These are phyloP conservation scores for Cladopsammia gracilis DNA, from an alignment of 64 coral and sea anemone genomes.

Conservation along the genomic window DNA sequence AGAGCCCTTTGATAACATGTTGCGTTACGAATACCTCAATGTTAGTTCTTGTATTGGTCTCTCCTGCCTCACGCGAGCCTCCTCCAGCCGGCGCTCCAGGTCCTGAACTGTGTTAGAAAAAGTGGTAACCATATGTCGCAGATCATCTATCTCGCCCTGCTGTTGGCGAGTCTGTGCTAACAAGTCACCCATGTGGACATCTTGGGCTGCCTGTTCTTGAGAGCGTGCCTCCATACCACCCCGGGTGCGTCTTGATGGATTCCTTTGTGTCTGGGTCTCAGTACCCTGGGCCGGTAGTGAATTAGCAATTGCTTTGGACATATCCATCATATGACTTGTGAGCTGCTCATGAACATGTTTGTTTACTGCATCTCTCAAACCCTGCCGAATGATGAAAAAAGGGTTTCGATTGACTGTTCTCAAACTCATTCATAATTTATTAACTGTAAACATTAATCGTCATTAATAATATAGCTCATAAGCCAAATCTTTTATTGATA, in stretches of 20 bases:
- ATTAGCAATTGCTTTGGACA: background rate
- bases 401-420: too few relatives aligned
- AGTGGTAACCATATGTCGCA: background rate
- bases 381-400: background rate
- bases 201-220: constrained; percentile 28
- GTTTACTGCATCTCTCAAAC: background rate
- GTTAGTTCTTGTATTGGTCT: constrained; percentile 19
- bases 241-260: background rate
- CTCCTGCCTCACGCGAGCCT: background rate
- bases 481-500: too few relatives aligned
- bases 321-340: background rate
- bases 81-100: background rate
- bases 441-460: too few relatives aligned
- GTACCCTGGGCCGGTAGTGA: background rate
- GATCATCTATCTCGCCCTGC: background rate
- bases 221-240: background rate
- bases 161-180: background rate
- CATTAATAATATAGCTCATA: too few relatives aligned
- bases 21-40: background rate
- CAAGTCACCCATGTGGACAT: background rate
- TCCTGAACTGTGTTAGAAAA: background rate
- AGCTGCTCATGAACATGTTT: background rate
- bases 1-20: too few relatives aligned
- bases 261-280: background rate
- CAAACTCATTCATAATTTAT: too few relatives aligned